These are phyloP conservation scores for Ia io DNA, from an alignment of 2,113 vertebrate genomes.

Conservation along the genomic window DNA sequence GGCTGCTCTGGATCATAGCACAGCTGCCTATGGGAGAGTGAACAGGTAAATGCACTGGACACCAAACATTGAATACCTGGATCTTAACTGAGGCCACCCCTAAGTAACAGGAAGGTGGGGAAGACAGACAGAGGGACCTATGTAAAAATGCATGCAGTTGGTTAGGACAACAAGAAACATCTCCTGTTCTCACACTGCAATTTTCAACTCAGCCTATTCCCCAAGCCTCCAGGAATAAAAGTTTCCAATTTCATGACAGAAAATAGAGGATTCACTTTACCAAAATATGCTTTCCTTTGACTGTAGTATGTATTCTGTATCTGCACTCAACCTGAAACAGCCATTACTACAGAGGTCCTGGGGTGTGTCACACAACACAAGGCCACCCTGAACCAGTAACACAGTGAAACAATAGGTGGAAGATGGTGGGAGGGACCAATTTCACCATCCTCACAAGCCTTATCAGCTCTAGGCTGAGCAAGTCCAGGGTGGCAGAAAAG, in stretches of 20 bases:
- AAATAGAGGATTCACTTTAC: conserved; percentile 8
- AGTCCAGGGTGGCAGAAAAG: neutral
- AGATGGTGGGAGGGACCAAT: neutral
- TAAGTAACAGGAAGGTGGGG: neutral
- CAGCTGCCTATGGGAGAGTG: neutral
- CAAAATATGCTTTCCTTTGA: conserved; percentile 3
- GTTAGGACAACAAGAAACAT: neutral
- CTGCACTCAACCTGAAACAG: neutral
- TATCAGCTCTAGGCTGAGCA: conserved; percentile 6
- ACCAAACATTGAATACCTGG: neutral
- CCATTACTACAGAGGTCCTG: neutral
- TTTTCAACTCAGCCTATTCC: neutral
- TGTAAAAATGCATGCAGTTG: neutral
- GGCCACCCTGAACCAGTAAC: neutral
- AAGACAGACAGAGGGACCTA: neutral
- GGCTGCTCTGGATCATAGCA: neutral
- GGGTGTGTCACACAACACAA: neutral
- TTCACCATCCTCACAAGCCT: neutral
- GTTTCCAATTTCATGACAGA: conserved; percentile 6
- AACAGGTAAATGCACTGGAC: neutral
- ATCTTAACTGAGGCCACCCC: neutral
- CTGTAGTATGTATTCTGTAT: neutral
- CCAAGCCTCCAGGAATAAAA: conserved; percentile 6
- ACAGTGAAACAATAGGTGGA: neutral
- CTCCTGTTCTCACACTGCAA: neutral